phyloP scores from a whole-genome alignment of 2,113 vertebrate species.

The Tapirus terrestris region DNA sequence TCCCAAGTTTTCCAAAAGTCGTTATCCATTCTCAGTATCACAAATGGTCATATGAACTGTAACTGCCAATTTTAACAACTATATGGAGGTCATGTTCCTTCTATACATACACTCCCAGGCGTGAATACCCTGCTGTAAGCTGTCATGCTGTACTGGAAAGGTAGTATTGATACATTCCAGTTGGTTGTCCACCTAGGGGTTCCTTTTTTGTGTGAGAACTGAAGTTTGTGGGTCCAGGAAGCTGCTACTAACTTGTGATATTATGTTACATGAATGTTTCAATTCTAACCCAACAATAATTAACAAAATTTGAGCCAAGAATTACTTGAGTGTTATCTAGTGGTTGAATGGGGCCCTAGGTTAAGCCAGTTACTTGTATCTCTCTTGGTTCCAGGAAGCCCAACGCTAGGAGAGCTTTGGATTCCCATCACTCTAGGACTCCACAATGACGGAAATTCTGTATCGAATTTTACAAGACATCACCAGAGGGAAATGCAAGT shows the following conservation, averaged over 20 bases:
- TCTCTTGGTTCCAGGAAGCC: background rate
- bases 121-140: background rate
- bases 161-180: background rate
- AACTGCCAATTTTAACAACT: background rate
- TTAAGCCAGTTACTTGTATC: background rate
- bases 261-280: background rate
- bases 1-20: background rate
- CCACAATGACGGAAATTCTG: background rate
- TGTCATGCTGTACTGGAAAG: background rate
- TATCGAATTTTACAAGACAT: background rate
- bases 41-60: background rate
- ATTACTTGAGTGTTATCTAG: background rate
- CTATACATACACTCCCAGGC: background rate
- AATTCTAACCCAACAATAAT: background rate
- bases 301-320: background rate
- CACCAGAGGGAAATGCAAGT: background rate
- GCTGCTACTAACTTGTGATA: background rate
- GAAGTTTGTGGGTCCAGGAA: constrained; percentile 31
- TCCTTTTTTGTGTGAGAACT: background rate
- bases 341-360: background rate
- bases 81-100: background rate
- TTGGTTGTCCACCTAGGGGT: too few relatives aligned
- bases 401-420: background rate
- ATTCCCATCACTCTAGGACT: background rate
- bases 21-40: background rate